Percentiles rank a stretch among this genome's conserved stretches.
Evolutionary conservation across 2,113 vertebrate genomes (phyloP).

Genomic region (Stegastes partitus): DNA sequence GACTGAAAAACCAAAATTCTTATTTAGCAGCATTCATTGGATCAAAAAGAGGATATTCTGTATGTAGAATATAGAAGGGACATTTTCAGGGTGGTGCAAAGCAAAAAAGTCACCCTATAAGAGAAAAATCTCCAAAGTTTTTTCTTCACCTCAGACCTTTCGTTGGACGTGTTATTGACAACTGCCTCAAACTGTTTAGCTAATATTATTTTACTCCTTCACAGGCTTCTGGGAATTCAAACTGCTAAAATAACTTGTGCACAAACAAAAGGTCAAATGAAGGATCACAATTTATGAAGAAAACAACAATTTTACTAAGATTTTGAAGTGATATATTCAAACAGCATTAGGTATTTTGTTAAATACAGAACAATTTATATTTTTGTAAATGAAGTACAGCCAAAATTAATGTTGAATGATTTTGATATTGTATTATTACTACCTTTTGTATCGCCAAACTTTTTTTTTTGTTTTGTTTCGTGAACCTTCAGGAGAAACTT

Average conservation of each 20-base stretch:
- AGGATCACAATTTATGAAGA: slow-evolving; percentile 31
- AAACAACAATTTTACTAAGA: slow-evolving; percentile 11
- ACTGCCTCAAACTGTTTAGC: slow-evolving; percentile 45
- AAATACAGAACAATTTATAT: slow-evolving; percentile 52
- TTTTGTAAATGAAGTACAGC: slow-evolving; percentile 55
- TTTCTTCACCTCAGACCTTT: slow-evolving; percentile 41
- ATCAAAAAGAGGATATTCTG: background rate
- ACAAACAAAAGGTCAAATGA: slow-evolving; percentile 28
- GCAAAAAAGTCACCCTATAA: slow-evolving; percentile 7
- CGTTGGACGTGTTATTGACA: slow-evolving; percentile 35
- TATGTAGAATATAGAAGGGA: slow-evolving; percentile 36
- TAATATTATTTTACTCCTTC: slow-evolving; percentile 27
- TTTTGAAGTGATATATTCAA: slow-evolving; percentile 33
- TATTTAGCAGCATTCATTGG: background rate
- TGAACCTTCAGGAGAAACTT: slow-evolving; percentile 24
- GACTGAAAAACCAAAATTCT: slow-evolving; percentile 24
- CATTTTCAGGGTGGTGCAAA: slow-evolving; percentile 24
- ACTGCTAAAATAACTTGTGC: slow-evolving; percentile 12
- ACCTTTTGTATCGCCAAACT: slow-evolving; percentile 49
- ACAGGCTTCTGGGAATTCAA: slow-evolving; percentile 38
- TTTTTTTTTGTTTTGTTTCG: slow-evolving; percentile 13
- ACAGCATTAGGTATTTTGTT: slow-evolving; percentile 54
- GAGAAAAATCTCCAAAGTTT: slow-evolving; percentile 28
- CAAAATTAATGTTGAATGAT: slow-evolving; percentile 43
- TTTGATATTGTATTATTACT: slow-evolving; percentile 41